Evolutionary conservation across 2,888 invertebrate genomes (phyloP), one percentile per base, ranked within the genome.

Genomic region (Aspidiotus destructor): DNA sequence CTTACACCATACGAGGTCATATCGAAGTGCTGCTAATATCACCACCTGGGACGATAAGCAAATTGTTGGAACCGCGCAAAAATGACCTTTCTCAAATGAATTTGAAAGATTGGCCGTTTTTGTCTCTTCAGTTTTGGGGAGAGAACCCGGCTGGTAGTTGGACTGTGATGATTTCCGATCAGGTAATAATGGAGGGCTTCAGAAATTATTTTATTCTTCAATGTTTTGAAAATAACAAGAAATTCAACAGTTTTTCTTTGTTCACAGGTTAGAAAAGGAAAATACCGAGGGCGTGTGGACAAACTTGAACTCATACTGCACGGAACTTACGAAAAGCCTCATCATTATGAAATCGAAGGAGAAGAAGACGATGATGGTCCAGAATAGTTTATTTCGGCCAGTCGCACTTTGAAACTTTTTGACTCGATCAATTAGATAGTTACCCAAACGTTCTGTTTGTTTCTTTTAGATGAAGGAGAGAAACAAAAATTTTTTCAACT

Each of bases 91-190:
- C 91, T 0, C 75, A 76, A 0, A 78, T 80, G 9, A 93, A 92
- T 6, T 92, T 93, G 75, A 74, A 76, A 7, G 82, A 86, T 73
- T 96, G 95, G 95, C 86, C 85, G 8, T 86, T 96, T 74, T 88
- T 88, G 82, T 90, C 92, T 0, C 89, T 93, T 0, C 92, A 89
- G 73, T 88, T 88, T 0, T 96, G 95, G 95, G 93, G 92, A 0
- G 95, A 95, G 78, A 78, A 83, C 70, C 86, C 92, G 0, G 75
- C 76, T 10, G 94, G 94, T 0, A 74, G 77, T 15, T 89, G 89
- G 89, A 80, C 73, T 7, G 74, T 84, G 57, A 76, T 77, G 61
- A 77, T 82, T 70, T 72, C 75, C 48, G 82, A 82, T 72, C 72
- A 77, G 74, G 82, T 81, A 75, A 74, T n/a, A n/a, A n/a, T n/a